Evolutionary conservation across 2,888 invertebrate genomes (phyloP).

Genomic region (Iphiclides podalirius): DNA sequence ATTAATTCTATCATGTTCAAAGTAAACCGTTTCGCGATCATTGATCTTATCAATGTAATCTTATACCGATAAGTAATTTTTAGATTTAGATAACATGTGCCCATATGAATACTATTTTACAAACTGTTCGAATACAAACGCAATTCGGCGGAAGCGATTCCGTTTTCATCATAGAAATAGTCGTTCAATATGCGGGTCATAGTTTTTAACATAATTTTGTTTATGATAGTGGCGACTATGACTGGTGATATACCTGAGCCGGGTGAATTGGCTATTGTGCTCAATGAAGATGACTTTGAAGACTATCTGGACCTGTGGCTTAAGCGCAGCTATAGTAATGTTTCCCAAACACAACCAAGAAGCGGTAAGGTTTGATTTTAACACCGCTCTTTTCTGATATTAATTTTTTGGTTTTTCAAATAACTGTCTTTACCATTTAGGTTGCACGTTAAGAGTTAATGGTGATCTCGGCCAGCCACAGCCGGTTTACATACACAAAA

Average conservation of each 20-base stretch:
- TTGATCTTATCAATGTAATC: background rate
- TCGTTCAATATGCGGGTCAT: background rate
- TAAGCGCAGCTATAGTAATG: conserved; percentile 42
- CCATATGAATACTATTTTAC: background rate
- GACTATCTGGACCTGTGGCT: conserved; percentile 69
- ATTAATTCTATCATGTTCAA: background rate
- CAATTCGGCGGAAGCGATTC: too few relatives aligned
- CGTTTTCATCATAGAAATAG: background rate
- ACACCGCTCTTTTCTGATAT: background rate
- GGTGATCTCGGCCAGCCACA: conserved; percentile 79
- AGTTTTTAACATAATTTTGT: too few relatives aligned
- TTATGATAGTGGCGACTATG: background rate
- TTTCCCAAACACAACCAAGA: conserved; percentile 33
- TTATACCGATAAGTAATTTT: background rate
- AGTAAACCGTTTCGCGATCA: background rate
- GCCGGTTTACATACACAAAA: conserved; percentile 74
- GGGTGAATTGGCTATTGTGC: conserved; percentile 51
- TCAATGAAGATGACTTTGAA: conserved; percentile 69
- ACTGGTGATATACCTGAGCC: conserved; percentile 50
- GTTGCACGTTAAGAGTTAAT: conserved; percentile 67
- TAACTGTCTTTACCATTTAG: conserved; percentile 31
- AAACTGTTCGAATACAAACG: background rate
- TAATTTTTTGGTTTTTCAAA: too few relatives aligned
- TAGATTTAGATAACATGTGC: background rate
- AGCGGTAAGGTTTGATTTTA: conserved; percentile 43